These are phyloP conservation scores for Larimichthys crocea DNA, from an alignment of 2,113 vertebrate species.

Conservation along the genomic window DNA sequence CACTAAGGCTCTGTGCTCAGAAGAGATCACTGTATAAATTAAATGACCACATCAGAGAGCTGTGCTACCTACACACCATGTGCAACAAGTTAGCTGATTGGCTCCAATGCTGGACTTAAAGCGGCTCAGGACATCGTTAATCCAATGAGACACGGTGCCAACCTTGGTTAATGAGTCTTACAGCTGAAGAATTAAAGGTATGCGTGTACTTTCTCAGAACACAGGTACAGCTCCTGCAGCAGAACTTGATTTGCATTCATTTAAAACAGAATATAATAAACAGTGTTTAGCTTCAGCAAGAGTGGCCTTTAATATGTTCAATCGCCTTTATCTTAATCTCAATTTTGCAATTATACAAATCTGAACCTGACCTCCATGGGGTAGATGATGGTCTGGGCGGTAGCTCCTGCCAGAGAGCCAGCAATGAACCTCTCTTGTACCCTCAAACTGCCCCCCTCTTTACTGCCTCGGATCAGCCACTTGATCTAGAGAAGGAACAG, in stretches of 20 bases:
- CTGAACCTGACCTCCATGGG: slow-evolving; percentile 89
- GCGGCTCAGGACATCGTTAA: not conserved
- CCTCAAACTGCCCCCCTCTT: slow-evolving; percentile 87
- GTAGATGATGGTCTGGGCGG: slow-evolving; percentile 95
- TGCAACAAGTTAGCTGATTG: not conserved
- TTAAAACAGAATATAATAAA: too few relatives aligned
- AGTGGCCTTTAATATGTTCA: too few relatives aligned
- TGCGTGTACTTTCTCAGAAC: not conserved
- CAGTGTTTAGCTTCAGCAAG: too few relatives aligned
- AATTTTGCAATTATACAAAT: not conserved
- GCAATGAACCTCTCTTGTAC: slow-evolving; percentile 92
- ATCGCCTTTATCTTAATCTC: not conserved
- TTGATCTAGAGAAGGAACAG: slow-evolving; percentile 85
- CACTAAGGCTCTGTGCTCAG: not conserved
- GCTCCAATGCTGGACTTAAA: not conserved
- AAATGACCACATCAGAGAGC: not conserved
- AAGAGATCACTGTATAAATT: not conserved
- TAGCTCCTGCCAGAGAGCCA: slow-evolving; percentile 93
- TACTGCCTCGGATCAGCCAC: slow-evolving; percentile 86
- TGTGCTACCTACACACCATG: not conserved
- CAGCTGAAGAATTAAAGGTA: not conserved
- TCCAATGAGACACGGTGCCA: not conserved
- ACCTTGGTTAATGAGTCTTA: not conserved
- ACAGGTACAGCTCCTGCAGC: too few relatives aligned
- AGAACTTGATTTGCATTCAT: too few relatives aligned